Percentiles rank a stretch among this genome's conserved stretches.
phyloP scores from a whole-genome alignment of 1,140 invertebrate genomes.

The Diorhabda elongata region DNA sequence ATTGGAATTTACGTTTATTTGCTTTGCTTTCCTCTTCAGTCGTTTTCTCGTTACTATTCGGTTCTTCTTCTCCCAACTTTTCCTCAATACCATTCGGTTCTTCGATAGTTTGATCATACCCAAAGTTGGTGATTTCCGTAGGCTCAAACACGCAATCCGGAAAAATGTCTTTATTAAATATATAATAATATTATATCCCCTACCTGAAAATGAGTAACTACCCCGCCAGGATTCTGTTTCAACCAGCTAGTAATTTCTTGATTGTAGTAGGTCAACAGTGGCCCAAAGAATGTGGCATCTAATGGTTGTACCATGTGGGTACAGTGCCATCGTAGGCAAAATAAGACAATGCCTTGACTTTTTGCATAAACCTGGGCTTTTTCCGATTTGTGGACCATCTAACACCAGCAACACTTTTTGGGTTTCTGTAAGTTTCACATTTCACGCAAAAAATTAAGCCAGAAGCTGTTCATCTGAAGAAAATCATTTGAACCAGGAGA shows the following conservation, averaged over 20 bases:
- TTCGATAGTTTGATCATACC: neutral
- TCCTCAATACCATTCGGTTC: neutral
- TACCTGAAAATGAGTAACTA: slow-evolving; percentile 18
- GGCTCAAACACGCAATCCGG: slow-evolving; percentile 5
- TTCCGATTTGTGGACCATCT: no score
- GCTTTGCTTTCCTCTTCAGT: neutral
- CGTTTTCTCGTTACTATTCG: neutral
- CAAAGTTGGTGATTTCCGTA: slow-evolving; percentile 5
- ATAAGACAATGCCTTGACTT: slow-evolving; percentile 22
- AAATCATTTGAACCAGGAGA: no score
- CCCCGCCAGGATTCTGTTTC: slow-evolving; percentile 28
- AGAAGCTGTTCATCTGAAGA: no score
- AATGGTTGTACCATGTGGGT: slow-evolving; percentile 42
- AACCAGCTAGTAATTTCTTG: slow-evolving; percentile 36
- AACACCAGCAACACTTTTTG: no score
- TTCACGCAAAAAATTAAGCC: no score
- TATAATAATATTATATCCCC: slow-evolving; percentile 38
- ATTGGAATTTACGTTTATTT: neutral
- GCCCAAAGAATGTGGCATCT: slow-evolving; percentile 43
- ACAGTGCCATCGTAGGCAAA: slow-evolving; percentile 28
- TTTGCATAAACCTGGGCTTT: slow-evolving; percentile 23
- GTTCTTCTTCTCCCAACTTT: neutral
- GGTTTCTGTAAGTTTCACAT: no score
- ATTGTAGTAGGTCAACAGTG: slow-evolving; percentile 37
- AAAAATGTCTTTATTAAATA: slow-evolving; percentile 29